Conservation (phyloP, 2,113 vertebrate genomes). For the Neomonachus schauinslandi region DNA sequence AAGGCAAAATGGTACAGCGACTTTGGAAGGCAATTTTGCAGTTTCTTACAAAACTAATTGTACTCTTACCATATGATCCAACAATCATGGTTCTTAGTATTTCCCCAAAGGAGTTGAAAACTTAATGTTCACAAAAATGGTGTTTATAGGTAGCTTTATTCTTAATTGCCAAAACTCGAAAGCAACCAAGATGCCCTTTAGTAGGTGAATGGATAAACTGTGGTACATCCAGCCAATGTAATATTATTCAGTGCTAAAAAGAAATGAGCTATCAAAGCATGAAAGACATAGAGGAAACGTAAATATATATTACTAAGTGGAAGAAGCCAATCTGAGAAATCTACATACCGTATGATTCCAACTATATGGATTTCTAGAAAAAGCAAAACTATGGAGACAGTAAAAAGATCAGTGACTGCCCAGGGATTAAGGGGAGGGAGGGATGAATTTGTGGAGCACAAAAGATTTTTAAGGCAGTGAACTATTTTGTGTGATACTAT, state of each 20-base stretch:
- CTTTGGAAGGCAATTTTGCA: background rate
- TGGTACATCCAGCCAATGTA: background rate
- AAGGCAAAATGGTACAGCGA: background rate
- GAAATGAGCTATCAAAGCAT: background rate
- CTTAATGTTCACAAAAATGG: background rate
- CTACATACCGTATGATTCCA: background rate
- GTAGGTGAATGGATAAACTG: background rate
- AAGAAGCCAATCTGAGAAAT: background rate
- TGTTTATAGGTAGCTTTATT: background rate
- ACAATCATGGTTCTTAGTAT: background rate
- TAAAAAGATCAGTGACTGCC: background rate
- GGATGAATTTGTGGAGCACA: background rate
- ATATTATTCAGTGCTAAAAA: background rate
- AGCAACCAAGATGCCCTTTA: background rate
- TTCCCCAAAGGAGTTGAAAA: background rate
- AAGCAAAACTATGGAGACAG: background rate
- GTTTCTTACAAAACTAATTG: background rate
- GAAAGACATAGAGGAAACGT: background rate
- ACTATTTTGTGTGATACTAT: background rate
- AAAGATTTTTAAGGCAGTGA: background rate
- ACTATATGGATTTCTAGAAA: background rate
- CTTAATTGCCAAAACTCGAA: background rate
- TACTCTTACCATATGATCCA: background rate
- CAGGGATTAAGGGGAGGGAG: background rate
- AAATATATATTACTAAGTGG: background rate